Conservation (phyloP, 2,113 vertebrate species). For the Alethe diademata region DNA sequence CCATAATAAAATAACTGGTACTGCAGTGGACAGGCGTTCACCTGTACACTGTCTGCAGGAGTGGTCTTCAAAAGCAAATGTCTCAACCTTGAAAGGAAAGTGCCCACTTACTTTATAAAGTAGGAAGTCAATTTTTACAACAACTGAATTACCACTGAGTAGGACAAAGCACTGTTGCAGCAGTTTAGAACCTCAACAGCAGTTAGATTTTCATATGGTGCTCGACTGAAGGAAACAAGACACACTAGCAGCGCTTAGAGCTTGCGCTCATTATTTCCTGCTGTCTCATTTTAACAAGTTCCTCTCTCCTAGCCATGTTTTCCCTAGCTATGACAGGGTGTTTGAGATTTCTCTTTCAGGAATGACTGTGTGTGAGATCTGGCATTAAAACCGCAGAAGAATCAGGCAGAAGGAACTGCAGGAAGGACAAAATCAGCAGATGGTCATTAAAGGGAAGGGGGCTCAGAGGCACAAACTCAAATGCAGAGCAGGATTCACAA, state of each 20-base stretch:
- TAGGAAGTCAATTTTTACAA: background rate
- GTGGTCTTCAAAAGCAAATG: background rate
- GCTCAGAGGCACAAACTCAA: background rate
- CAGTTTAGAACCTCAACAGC: background rate
- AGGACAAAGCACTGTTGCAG: background rate
- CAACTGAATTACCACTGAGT: background rate
- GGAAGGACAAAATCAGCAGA: background rate
- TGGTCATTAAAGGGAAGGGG: background rate
- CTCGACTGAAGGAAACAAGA: background rate
- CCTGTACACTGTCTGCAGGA: background rate
- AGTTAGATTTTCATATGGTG: background rate
- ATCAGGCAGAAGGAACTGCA: conserved; percentile 36
- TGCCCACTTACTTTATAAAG: background rate
- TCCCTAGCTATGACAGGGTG: background rate
- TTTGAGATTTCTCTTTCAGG: background rate
- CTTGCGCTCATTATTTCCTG: background rate
- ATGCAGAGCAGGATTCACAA: background rate
- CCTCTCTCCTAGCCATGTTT: background rate
- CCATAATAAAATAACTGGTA: background rate
- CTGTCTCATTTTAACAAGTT: background rate
- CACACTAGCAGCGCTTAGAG: background rate
- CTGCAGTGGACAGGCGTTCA: background rate
- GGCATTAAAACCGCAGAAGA: background rate
- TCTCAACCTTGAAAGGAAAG: background rate
- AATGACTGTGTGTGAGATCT: background rate